phyloP scores from a whole-genome alignment of 2,113 vertebrate genomes.

The Centropus bengalensis region DNA sequence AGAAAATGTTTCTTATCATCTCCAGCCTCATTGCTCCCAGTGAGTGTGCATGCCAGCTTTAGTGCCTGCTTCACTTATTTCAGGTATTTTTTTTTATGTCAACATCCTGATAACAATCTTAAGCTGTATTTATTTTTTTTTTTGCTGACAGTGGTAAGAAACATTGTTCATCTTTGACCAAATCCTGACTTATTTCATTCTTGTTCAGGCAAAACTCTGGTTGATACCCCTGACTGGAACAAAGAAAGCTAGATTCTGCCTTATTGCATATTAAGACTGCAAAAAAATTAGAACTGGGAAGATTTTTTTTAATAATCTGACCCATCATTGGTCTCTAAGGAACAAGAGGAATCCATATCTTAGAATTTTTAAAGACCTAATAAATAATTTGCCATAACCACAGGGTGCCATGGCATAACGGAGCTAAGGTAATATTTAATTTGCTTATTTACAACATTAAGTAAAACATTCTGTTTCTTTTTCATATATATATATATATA shows the following conservation, averaged over 20 bases:
- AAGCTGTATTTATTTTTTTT: background rate
- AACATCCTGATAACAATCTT: background rate
- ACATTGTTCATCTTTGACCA: background rate
- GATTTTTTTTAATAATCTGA: conserved; percentile 32
- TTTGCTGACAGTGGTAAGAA: background rate
- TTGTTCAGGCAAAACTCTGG: background rate
- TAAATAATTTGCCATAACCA: conserved; percentile 61
- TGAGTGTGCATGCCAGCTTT: conserved; percentile 19
- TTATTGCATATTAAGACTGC: background rate
- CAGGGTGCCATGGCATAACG: background rate
- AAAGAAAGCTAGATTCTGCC: background rate
- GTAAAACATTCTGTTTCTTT: background rate
- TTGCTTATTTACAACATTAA: conserved; percentile 33
- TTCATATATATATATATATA: too few relatives aligned
- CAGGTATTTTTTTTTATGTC: conserved; percentile 20
- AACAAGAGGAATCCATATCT: background rate
- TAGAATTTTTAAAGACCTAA: conserved; percentile 56
- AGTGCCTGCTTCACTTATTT: conserved; percentile 52
- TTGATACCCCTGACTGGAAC: background rate
- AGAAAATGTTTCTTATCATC: conserved; percentile 33
- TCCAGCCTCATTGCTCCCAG: conserved; percentile 15
- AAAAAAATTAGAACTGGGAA: background rate
- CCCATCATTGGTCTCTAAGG: background rate
- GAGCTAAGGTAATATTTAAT: conserved; percentile 22
- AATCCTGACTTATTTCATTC: background rate